Percentiles rank a stretch among this genome's conserved stretches.
These are phyloP conservation scores for Drosophila prostipennis DNA, from an alignment of 2,888 invertebrate species.

Conservation along the genomic window DNA sequence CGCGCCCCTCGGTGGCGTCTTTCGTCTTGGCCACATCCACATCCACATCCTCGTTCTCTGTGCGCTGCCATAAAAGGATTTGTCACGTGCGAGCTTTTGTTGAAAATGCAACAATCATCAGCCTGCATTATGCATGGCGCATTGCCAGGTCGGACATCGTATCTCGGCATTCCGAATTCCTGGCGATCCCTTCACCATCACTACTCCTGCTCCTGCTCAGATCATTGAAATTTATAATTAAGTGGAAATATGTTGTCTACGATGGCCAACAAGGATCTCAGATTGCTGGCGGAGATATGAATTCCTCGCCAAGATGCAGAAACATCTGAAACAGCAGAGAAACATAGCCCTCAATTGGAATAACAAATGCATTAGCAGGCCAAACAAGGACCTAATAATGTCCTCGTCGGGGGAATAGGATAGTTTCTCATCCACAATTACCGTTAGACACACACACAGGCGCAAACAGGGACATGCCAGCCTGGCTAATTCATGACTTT, in stretches of 20 bases:
- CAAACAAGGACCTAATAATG: slow-evolving; percentile 55
- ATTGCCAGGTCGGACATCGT: slow-evolving; percentile 41
- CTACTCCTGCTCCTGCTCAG: slow-evolving; percentile 34
- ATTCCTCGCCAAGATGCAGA: slow-evolving; percentile 5
- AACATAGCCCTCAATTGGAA: slow-evolving; percentile 40
- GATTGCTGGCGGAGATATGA: slow-evolving; percentile 38
- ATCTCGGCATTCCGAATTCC: slow-evolving; percentile 81
- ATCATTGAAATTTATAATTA: slow-evolving; percentile 77
- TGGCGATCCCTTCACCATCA: slow-evolving; percentile 68
- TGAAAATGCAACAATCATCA: slow-evolving; percentile 83
- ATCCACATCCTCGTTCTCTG: slow-evolving; percentile 11
- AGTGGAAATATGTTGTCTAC: slow-evolving; percentile 70
- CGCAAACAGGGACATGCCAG: slow-evolving; percentile 55
- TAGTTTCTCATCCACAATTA: slow-evolving; percentile 57
- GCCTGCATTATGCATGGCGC: slow-evolving; percentile 72
- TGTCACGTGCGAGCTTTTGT: slow-evolving; percentile 84
- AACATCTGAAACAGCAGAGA: background rate
- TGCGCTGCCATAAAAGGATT: slow-evolving; percentile 83
- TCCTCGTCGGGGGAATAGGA: slow-evolving; percentile 15
- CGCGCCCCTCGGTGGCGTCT: slow-evolving; percentile 57
- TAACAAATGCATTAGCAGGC: slow-evolving; percentile 44
- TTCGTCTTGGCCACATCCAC: slow-evolving; percentile 19
- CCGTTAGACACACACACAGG: slow-evolving; percentile 52
- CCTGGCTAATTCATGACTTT: slow-evolving; percentile 72
- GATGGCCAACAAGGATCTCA: slow-evolving; percentile 33